Evolutionary conservation across 2,888 invertebrate genomes (phyloP), one percentile per base, ranked within the genome.

Genomic region (Amaurobius ferox): DNA sequence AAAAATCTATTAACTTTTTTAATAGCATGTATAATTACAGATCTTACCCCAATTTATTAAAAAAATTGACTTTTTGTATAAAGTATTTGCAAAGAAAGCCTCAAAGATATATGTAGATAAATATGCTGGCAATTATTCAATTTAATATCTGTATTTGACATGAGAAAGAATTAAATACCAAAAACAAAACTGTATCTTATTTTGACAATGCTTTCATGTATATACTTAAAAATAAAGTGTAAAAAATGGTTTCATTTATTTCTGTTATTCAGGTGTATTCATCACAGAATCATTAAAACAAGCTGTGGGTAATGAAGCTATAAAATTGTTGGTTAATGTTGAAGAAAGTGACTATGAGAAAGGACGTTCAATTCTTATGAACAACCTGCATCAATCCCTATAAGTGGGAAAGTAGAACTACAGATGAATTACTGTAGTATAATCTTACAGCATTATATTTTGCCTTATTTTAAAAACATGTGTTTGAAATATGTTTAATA

Each of bases 341-440:
- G 91, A 91, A 88, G 91, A 91, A 87, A 90, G 90, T 76, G 90
- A 91, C 81, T 91, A 91, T 79, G 90, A 90, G 68, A 88, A 89
- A 16, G 90, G 91, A 28, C 88, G 90, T 55, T 79, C 89, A 19
- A 89, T 89, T 85, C 87, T 91, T 13, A 77, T 91, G 64, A 81
- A 90, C 72, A 91, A 91, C 74, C 78, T 90, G 32, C 76, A 77
- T 23, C 71, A 48, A 26, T 64, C 64, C 16, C 62, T 71, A 28
- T 68, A 35, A 68, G 26, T 66, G 28, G 26, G 13, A 64, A 13
- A n/a, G 16, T 26, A 32, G 32, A 30, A 26, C 23, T 70, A 55
- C 70, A 78, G 35, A 62, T 39, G n/a, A 55, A 23, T n/a, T 32
- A 55, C 26, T 39, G 39, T 40, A 71, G 70, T 70, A 79, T 71